A percentile compares a stretch with the other conserved stretches of the same genome.
Conservation (phyloP, 2,113 vertebrate genomes). For the Plecturocebus donacophilus region DNA sequence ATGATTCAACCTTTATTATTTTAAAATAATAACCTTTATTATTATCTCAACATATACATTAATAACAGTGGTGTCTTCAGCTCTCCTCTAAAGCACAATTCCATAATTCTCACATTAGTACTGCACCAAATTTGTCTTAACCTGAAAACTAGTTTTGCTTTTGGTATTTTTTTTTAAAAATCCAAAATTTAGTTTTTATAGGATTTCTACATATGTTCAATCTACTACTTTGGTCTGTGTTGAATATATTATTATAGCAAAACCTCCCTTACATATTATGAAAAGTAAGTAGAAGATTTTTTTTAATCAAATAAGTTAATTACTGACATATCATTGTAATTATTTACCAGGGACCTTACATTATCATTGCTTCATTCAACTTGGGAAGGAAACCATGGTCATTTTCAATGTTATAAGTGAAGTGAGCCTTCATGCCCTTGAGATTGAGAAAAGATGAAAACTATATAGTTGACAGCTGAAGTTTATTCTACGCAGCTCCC, state of each 20-base stretch:
- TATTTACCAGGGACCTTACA: neutral
- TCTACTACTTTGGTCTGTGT: neutral
- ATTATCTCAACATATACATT: constrained; percentile 33
- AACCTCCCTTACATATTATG: neutral
- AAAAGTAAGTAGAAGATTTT: neutral
- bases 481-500: neutral
- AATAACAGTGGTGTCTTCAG: neutral
- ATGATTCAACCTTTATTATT: constrained; percentile 46
- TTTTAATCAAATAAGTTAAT: neutral
- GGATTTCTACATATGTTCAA: neutral
- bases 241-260: neutral
- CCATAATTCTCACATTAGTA: neutral
- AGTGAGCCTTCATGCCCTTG: neutral
- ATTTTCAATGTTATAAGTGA: neutral
- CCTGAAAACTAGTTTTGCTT: neutral
- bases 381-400: neutral
- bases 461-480: neutral
- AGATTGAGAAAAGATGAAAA: neutral
- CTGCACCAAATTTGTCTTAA: neutral
- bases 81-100: neutral
- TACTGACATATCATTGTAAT: neutral
- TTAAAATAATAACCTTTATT: constrained; percentile 50
- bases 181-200: neutral
- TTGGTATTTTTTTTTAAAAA: neutral
- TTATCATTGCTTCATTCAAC: neutral